A percentile compares a stretch with the other conserved stretches of the same genome.
Conservation (phyloP, 2,888 invertebrate species). For the Epinotia bilunana region DNA sequence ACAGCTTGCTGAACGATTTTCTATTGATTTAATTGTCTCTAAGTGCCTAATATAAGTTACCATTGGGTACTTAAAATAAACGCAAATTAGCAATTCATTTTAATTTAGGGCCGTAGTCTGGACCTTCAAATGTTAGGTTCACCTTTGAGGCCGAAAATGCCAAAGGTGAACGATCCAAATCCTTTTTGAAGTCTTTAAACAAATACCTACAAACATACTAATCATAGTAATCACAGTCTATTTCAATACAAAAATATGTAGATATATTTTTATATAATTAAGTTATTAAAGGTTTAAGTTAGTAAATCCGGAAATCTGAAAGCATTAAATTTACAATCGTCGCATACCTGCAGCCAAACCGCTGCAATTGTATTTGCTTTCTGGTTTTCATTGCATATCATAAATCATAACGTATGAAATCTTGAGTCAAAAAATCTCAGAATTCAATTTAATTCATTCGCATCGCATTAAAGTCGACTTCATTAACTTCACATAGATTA, state of each 20-base stretch:
- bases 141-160: constrained; percentile 2
- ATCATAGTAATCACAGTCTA: background rate
- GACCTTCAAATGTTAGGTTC: constrained; percentile 12
- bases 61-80: background rate
- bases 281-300: too few species aligned
- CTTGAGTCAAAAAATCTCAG: background rate
- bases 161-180: constrained; percentile 19
- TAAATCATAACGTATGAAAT: background rate
- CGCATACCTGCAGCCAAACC: background rate
- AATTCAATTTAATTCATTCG: constrained; percentile 14
- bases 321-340: too few species aligned
- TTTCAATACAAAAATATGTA: background rate
- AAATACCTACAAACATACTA: background rate
- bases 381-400: too few species aligned
- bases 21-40: background rate
- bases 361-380: background rate
- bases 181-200: constrained; percentile 1
- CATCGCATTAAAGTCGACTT: constrained; percentile 12
- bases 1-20: too few species aligned
- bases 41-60: background rate
- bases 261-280: too few species aligned
- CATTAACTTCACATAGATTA: constrained; percentile 11
- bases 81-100: background rate
- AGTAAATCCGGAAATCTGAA: too few species aligned
- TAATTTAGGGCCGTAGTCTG: background rate